Evolutionary conservation across 1,140 invertebrate species (phyloP), one percentile per base, ranked within the genome.

Genomic region (Phymorhynchus buccinoides): DNA sequence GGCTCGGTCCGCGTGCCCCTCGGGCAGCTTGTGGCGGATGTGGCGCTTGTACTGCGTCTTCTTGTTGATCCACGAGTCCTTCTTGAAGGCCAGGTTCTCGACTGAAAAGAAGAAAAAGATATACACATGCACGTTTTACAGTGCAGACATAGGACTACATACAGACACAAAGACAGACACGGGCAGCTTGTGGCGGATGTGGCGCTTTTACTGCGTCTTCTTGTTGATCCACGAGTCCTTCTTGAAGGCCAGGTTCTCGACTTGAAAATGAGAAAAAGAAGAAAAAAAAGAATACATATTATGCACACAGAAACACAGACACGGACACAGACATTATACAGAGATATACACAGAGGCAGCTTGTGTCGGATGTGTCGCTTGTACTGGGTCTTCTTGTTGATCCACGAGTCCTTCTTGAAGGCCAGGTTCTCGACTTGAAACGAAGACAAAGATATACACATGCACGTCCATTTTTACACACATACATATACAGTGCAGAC

Each of bases 351-450:
- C n/a, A n/a, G n/a, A n/a, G 88, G 88, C 81, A 90, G 87, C 39
- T 89, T 88, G 77, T 92, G 90, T 30, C 90, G 86, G 85, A 91
- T 90, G 84, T 93, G 91, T 80, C 92, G 89, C 84, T 93, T 93
- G 82, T 90, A 91, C 84, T 95, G 94, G 22, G 94, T 90, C 87
- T 95, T 94, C 90, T 94, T 94, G 88, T 95, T 95, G 32, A 94
- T 93, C 94, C 94, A 95, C 1, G 94, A 94, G 73, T 94, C 92
- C 62, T 94, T 94, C 56, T 93, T 92, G 90, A 92, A 95, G 32
- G 95, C 94, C 75, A 95, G 85, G 87, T 95, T 95, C 86, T 95
- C 94, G 66, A 95, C 94, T 95, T n/a, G n/a, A n/a, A n/a, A n/a
- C n/a, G n/a, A n/a, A n/a, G n/a, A n/a, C n/a, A n/a, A n/a, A 52